A percentile compares a stretch with the other conserved stretches of the same genome.
Conservation (phyloP, 2,888 invertebrate species). For the Osmoderma eremita region DNA sequence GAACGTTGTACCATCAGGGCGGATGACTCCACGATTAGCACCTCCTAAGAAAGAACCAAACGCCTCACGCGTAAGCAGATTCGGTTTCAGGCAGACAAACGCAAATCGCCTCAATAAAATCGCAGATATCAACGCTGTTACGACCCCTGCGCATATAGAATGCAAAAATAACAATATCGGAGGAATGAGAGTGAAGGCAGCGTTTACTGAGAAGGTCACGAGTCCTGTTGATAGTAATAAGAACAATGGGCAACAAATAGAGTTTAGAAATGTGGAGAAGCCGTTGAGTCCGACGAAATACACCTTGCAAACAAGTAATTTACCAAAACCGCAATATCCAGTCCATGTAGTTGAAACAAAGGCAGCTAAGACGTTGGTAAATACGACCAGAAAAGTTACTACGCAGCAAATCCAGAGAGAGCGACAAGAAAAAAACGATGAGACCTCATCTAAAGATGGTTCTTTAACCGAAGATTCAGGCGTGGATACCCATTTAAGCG, state of each 20-base stretch:
- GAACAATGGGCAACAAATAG: constrained; percentile 39
- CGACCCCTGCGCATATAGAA: constrained; percentile 49
- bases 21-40: constrained; percentile 73
- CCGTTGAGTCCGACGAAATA: constrained; percentile 67
- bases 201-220: constrained; percentile 46
- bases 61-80: constrained; percentile 74
- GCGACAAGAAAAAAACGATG: constrained; percentile 51
- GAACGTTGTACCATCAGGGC: constrained; percentile 66
- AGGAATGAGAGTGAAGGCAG: constrained; percentile 43
- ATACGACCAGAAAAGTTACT: constrained; percentile 72
- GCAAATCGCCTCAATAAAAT: constrained; percentile 75
- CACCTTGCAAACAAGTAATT: constrained; percentile 75
- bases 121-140: constrained; percentile 68
- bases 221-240: constrained; percentile 46
- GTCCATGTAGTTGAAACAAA: constrained; percentile 73
- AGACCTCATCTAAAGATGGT: constrained; percentile 66
- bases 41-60: constrained; percentile 75
- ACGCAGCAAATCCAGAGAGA: constrained; percentile 3
- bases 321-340: constrained; percentile 80
- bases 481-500: constrained; percentile 61
- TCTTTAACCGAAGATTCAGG: constrained; percentile 76
- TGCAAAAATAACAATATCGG: constrained; percentile 49
- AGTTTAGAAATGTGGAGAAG: constrained; percentile 46
- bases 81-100: constrained; percentile 78
- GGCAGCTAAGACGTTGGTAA: constrained; percentile 77